A percentile compares a stretch with the other conserved stretches of the same genome.
Evolutionary conservation across 2,888 invertebrate genomes (phyloP).

Genomic region (Lathronympha strigana): DNA sequence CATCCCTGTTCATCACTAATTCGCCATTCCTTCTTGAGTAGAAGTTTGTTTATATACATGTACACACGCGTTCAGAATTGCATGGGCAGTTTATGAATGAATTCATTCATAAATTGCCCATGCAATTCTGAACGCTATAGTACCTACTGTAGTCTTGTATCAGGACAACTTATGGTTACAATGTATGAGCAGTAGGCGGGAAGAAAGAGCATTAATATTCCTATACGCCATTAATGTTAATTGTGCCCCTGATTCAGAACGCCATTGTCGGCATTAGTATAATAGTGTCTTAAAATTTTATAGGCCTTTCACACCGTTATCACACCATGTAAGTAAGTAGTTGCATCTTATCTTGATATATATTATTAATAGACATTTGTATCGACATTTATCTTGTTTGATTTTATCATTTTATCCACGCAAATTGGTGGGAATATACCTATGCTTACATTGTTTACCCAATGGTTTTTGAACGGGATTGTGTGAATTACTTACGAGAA

Average conservation of each 20-base stretch:
- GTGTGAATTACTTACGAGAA: not conserved
- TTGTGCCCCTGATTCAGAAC: slow-evolving; percentile 9
- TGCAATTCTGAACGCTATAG: too few relatives aligned
- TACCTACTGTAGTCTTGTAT: too few relatives aligned
- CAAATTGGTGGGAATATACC: not conserved
- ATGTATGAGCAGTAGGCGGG: slow-evolving; percentile 24
- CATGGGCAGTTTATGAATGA: too few relatives aligned
- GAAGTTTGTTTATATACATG: too few relatives aligned
- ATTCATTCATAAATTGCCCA: too few relatives aligned
- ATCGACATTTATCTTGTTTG: not conserved
- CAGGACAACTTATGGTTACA: not conserved
- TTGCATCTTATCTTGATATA: not conserved
- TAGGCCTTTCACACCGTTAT: slow-evolving; percentile 5
- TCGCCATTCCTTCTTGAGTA: too few relatives aligned
- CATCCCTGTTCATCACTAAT: too few relatives aligned
- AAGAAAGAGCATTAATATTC: slow-evolving; percentile 26
- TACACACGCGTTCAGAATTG: too few relatives aligned
- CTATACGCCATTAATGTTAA: slow-evolving; percentile 22
- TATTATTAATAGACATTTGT: not conserved
- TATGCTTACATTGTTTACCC: too few relatives aligned
- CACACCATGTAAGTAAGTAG: not conserved
- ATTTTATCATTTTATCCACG: not conserved
- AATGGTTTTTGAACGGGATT: not conserved
- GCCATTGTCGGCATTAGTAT: slow-evolving; percentile 21
- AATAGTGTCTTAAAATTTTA: slow-evolving; percentile 24